Evolutionary conservation across 2,888 invertebrate genomes (phyloP).

Genomic region (Habrosyne pyritoides): DNA sequence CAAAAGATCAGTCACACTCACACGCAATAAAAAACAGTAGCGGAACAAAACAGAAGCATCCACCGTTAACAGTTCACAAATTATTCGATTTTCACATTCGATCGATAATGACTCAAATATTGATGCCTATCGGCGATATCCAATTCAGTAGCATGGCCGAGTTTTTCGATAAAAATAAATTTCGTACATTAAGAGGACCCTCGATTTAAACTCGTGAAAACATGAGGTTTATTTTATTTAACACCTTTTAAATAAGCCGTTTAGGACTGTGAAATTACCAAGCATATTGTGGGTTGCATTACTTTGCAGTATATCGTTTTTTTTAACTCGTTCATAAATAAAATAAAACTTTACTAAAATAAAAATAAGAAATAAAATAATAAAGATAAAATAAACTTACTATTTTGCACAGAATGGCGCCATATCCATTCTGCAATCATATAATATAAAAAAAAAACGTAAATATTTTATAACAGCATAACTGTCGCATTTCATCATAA

Average conservation of each 20-base stretch:
- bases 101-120: conserved; percentile 22
- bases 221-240: not conserved
- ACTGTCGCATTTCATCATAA: conserved; percentile 1
- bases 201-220: not conserved
- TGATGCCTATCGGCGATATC: conserved; percentile 27
- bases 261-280: not conserved
- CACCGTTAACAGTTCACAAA: conserved; percentile 18
- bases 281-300: not conserved
- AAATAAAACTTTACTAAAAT: not conserved
- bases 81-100: conserved; percentile 23
- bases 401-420: conserved; percentile 8
- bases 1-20: conserved; percentile 5
- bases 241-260: not conserved
- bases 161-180: not conserved
- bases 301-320: not conserved
- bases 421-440: conserved; percentile 4
- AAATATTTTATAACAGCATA: conserved; percentile 2
- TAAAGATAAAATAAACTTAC: conserved; percentile 5
- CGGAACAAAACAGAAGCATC: conserved; percentile 23
- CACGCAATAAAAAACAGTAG: conserved; percentile 25
- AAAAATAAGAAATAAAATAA: conserved; percentile 7
- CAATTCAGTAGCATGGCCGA: conserved; percentile 16
- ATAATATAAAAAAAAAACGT: conserved; percentile 1
- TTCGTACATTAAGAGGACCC: not conserved
- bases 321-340: not conserved